Base-by-base conservation (phyloP, 1,140 invertebrate species). In the Drosophila fuyamai region DNA sequence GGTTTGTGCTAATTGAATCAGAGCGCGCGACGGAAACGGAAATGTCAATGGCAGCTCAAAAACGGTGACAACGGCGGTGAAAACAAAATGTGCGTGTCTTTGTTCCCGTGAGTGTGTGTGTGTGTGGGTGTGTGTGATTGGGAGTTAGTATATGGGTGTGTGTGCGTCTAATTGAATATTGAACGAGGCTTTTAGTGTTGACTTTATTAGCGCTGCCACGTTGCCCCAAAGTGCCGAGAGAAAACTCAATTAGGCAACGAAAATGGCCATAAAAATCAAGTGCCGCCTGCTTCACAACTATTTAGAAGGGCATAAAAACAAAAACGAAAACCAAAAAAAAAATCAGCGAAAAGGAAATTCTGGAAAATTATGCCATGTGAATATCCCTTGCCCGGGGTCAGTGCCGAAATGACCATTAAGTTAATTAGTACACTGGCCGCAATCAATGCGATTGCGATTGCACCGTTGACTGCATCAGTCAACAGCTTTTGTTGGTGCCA, bases 161-260 rank as follows among this genome's bases (percentile, higher is more conserved):
- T 43, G 73, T 57, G 75, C 47, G 65, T 68, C 68, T 88, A 89
- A 88, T 89, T 88, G 84, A 88, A 88, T 88, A 88, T 88, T 83
- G 84, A 88, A 89, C 76, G 80, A 88, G 84, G 83, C 83, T 88
- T 88, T 88, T 88, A 89, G 83, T 79, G 79, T 79, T 88, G 66
- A 86, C 79, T 86, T 88, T 76, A 86, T 88, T 86, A 86, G 79
- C 66, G 83, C 54, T 81, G 83, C 79, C 75, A 65, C 78, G 59
- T 71, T 76, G 66, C 61, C 57, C 48, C 56, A 84, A 86, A 86
- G 82, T 86, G 82, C 58, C 76, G 50, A 55, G 50, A 65, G 71
- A 82, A 82, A 85, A 81, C 75, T 72, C 82, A 86, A 86, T 82
- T 82, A 79, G 73, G 66, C 79, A 83, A 71, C 76, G 56, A 77